A percentile compares a stretch with the other conserved stretches of the same genome.
These are phyloP conservation scores for Myotis planiceps DNA, from an alignment of 2,797 vertebrate species.

Conservation along the genomic window DNA sequence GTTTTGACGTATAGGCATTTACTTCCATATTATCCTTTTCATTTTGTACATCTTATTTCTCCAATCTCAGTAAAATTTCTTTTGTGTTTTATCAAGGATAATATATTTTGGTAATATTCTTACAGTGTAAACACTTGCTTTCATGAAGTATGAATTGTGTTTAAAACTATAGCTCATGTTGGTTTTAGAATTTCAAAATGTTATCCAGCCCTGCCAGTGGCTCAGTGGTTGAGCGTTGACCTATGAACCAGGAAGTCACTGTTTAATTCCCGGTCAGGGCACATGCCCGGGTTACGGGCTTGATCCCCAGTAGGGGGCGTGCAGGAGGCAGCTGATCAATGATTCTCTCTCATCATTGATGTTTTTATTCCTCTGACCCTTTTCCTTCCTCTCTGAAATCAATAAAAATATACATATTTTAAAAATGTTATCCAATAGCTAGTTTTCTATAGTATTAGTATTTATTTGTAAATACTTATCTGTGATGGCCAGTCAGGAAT, in stretches of 20 bases:
- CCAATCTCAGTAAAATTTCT: background rate
- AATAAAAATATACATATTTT: background rate
- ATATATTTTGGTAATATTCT: background rate
- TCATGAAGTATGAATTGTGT: background rate
- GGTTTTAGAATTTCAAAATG: background rate
- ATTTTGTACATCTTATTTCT: background rate
- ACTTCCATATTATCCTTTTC: background rate
- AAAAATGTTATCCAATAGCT: background rate
- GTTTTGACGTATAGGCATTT: background rate
- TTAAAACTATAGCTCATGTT: background rate
- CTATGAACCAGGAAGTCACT: too few relatives aligned
- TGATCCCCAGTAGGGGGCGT: too few relatives aligned
- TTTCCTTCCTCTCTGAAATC: too few relatives aligned
- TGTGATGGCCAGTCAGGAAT: background rate
- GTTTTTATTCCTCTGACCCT: too few relatives aligned
- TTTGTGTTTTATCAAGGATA: background rate
- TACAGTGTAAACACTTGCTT: background rate
- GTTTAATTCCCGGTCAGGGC: too few relatives aligned
- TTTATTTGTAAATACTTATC: background rate
- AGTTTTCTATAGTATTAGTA: background rate
- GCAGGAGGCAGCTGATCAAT: too few relatives aligned
- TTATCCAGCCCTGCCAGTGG: background rate
- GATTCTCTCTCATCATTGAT: too few relatives aligned
- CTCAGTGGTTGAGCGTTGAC: too few relatives aligned
- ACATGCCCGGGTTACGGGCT: too few relatives aligned